Evolutionary conservation across 2,888 invertebrate species (phyloP).

Genomic region (Plagiodera versicolora): DNA sequence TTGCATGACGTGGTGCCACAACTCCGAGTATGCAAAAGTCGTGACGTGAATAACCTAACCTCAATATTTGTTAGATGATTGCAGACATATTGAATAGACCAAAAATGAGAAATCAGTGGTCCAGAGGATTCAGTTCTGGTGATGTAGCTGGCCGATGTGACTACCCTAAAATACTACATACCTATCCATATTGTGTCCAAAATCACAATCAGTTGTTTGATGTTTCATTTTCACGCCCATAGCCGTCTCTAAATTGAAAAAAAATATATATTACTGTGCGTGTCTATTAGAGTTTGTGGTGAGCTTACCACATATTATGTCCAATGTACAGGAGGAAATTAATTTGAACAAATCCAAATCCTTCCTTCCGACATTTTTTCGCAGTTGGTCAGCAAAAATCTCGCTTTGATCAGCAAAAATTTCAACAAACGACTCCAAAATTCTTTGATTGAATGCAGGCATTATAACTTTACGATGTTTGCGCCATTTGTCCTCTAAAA

Average conservation of each 20-base stretch:
- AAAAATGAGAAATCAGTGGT: too few species aligned
- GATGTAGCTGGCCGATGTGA: neutral
- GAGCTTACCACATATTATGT: constrained; percentile 64
- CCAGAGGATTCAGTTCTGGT: too few species aligned
- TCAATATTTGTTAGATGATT: too few species aligned
- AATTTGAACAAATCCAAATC: constrained; percentile 60
- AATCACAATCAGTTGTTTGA: constrained; percentile 9
- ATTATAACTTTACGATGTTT: constrained; percentile 61
- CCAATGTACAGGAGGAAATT: constrained; percentile 62
- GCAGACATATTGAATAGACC: too few species aligned
- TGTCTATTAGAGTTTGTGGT: neutral
- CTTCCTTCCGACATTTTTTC: constrained; percentile 46
- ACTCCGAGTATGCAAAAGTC: too few species aligned
- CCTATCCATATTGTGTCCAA: constrained; percentile 9
- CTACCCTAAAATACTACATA: neutral
- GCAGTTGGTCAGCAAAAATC: constrained; percentile 56
- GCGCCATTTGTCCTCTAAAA: constrained; percentile 62
- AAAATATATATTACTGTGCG: neutral
- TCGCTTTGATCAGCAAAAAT: constrained; percentile 63
- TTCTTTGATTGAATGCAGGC: constrained; percentile 67
- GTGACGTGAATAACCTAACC: too few species aligned
- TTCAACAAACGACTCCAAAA: constrained; percentile 63
- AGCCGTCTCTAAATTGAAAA: constrained; percentile 15
- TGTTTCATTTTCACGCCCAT: constrained; percentile 19
- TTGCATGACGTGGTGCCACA: too few species aligned